phyloP scores from a whole-genome alignment of 2,797 vertebrate species.

The Enteromius mattozi region DNA sequence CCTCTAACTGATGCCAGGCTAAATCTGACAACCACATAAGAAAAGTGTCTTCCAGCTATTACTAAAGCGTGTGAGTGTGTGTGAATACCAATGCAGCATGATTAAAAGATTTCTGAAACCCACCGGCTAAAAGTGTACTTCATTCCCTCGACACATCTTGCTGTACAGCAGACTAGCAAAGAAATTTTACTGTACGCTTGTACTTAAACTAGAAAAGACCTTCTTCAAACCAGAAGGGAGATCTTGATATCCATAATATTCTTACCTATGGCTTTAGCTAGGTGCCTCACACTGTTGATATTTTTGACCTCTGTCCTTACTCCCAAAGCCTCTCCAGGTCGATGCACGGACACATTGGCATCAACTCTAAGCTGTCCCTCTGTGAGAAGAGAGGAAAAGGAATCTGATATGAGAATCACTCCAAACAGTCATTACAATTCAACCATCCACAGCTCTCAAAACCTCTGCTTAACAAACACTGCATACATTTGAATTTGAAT shows the following conservation, averaged over 20 bases:
- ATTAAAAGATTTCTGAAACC: slow-evolving; percentile 27
- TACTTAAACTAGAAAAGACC: background rate
- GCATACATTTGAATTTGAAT: slow-evolving; percentile 58
- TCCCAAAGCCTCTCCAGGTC: slow-evolving; percentile 87
- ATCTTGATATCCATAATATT: background rate
- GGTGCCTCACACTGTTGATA: slow-evolving; percentile 91
- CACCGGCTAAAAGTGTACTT: slow-evolving; percentile 16
- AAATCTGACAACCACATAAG: slow-evolving; percentile 51
- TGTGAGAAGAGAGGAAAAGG: slow-evolving; percentile 62
- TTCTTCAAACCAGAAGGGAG: background rate
- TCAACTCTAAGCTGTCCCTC: slow-evolving; percentile 98
- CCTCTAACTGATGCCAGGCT: slow-evolving; percentile 37
- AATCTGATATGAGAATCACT: slow-evolving; percentile 38
- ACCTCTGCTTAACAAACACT: slow-evolving; percentile 33
- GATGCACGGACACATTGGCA: slow-evolving; percentile 94
- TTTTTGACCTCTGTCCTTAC: slow-evolving; percentile 96
- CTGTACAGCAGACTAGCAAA: background rate
- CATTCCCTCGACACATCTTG: background rate
- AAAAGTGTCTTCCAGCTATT: slow-evolving; percentile 24
- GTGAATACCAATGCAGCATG: slow-evolving; percentile 28
- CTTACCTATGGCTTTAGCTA: slow-evolving; percentile 88
- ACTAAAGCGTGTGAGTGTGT: slow-evolving; percentile 34
- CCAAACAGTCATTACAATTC: slow-evolving; percentile 39
- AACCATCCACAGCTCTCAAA: slow-evolving; percentile 34
- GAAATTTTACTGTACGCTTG: background rate